phyloP scores from a whole-genome alignment of 2,888 invertebrate species.

The Eristalis tenax region DNA sequence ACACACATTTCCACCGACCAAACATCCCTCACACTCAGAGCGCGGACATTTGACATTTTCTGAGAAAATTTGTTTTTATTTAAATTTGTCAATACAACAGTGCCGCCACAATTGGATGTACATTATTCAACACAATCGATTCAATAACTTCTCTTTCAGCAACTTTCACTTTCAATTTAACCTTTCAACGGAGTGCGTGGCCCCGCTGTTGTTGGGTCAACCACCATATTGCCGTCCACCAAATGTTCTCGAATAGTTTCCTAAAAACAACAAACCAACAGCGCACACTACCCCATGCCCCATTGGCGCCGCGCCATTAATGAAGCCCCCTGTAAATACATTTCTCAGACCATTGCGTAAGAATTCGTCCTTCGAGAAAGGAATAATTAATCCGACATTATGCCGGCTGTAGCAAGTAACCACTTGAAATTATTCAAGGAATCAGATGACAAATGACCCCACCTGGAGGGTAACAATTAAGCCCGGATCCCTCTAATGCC shows the following conservation, averaged over 20 bases:
- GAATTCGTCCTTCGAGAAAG: slow-evolving; percentile 33
- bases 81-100: neutral
- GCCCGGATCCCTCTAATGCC: slow-evolving; percentile 49
- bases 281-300: neutral
- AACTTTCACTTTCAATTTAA: neutral
- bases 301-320: neutral
- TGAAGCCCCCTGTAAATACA: neutral
- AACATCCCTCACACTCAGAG: no score
- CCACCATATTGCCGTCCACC: neutral
- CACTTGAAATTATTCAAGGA: slow-evolving; percentile 53
- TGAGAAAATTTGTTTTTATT: neutral
- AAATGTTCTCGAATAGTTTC: neutral
- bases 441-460: slow-evolving; percentile 60
- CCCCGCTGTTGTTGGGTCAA: neutral
- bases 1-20: no score
- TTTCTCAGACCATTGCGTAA: neutral
- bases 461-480: slow-evolving; percentile 49
- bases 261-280: neutral
- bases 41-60: neutral
- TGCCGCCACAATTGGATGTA: neutral
- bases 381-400: slow-evolving; percentile 63
- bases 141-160: neutral
- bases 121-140: neutral
- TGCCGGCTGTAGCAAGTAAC: slow-evolving; percentile 51
- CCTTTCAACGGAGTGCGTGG: neutral